A percentile compares a stretch with the other conserved stretches of the same genome.
phyloP scores from a whole-genome alignment of 2,888 invertebrate species.

The Lampropteryx suffumata region DNA sequence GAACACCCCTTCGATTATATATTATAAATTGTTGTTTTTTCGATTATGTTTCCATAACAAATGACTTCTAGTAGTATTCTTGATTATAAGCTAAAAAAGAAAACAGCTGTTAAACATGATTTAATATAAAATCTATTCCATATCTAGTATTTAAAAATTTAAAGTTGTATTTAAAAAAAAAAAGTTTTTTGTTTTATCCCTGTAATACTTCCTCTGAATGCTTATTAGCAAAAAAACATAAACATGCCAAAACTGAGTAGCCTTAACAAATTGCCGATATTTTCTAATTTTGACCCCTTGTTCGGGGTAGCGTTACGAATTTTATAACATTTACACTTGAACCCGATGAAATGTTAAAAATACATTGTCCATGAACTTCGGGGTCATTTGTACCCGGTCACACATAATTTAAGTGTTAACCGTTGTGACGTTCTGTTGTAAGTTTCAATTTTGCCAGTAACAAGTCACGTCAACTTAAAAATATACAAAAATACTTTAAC shows the following conservation, averaged over 20 bases:
- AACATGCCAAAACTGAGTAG: constrained; percentile 62
- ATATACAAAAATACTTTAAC: too few species aligned
- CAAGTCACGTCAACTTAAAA: neutral
- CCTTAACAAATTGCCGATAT: constrained; percentile 53
- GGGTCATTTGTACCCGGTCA: constrained; percentile 72
- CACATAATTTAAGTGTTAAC: constrained; percentile 63
- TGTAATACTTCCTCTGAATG: too few species aligned
- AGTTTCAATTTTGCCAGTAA: neutral
- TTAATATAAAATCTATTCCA: too few species aligned
- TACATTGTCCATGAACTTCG: constrained; percentile 75
- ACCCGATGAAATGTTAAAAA: constrained; percentile 68
- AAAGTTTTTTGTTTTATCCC: too few species aligned
- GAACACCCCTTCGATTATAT: constrained; percentile 59
- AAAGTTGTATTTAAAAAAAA: too few species aligned
- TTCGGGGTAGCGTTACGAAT: constrained; percentile 65
- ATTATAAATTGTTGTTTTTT: constrained; percentile 23
- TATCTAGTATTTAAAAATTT: too few species aligned
- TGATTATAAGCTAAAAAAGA: too few species aligned
- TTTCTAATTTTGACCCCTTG: constrained; percentile 73
- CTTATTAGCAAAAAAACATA: constrained; percentile 59
- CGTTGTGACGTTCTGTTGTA: constrained; percentile 28
- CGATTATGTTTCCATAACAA: constrained; percentile 4
- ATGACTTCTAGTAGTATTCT: neutral
- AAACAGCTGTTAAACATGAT: too few species aligned
- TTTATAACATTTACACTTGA: constrained; percentile 73